Base-by-base conservation (phyloP, 2,797 vertebrate species). In the Hemibagrus guttatus region DNA sequence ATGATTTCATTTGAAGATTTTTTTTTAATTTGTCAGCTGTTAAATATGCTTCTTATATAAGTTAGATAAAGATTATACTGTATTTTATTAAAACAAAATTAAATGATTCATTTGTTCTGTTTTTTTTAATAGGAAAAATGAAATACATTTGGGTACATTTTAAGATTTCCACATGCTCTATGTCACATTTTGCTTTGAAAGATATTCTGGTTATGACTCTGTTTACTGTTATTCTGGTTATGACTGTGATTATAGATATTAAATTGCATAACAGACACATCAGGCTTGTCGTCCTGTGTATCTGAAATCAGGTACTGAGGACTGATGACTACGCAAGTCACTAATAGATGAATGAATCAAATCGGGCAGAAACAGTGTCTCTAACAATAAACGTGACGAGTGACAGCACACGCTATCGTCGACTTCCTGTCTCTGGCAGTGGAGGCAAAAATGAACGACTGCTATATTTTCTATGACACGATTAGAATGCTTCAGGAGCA, bases 331-430 rank as follows among this genome's bases (percentile, higher is more conserved):
- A 66, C 56, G 35, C 66, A 31, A 56, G 71, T 58, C 68, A 52
- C 39, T 54, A 31, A 35, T 64, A 54, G 56, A 63, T 8, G 28
- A 74, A 83, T 58, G 54, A 83, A 68, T 56, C 6, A 26, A 66
- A 76, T 83, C n/a, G 83, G 58, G 46, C 56, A 68, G 46, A 39
- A 46, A 58, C 69, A 46, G 59, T 35, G 26, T 83, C 59, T 75
- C 46, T 76, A 16, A 31, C 81, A 75, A 68, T 76, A 66, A 82
- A 28, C 63, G 39, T 82, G 46, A 75, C 31, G 71, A 75, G 12
- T 82, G 79, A 75, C 79, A 82, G 68, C 54, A 21, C 42, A 64
- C 35, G 14, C 42, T 72, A 82, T 83, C 4, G 46, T 75, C 80
- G 28, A 80, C 42, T 76, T 76, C 21, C 80, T 75, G 35, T 66